A percentile compares a stretch with the other conserved stretches of the same genome.
Evolutionary conservation across 2,113 vertebrate species (phyloP).

Genomic region (Romanogobio albipinnatus): DNA sequence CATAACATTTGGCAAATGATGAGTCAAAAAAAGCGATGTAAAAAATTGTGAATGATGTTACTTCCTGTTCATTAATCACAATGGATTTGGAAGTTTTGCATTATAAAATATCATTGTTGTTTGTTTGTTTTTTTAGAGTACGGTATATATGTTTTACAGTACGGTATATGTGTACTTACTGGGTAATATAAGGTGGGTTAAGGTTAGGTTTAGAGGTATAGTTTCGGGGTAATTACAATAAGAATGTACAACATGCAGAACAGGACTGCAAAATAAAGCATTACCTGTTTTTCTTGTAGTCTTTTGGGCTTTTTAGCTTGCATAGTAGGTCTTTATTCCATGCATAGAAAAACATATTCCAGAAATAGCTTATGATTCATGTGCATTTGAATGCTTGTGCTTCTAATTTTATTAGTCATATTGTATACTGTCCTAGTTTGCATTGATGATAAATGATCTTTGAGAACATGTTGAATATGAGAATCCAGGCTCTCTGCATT

Average conservation of each 20-base stretch:
- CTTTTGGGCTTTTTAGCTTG: neutral
- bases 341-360: neutral
- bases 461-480: neutral
- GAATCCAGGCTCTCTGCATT: slow-evolving; percentile 17
- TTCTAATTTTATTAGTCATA: neutral
- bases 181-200: too few species aligned
- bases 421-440: neutral
- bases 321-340: neutral
- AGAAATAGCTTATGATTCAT: neutral
- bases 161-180: too few species aligned
- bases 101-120: too few species aligned
- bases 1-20: neutral
- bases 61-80: neutral
- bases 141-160: too few species aligned
- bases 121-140: too few species aligned
- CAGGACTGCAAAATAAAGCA: too few species aligned
- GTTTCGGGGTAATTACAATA: too few species aligned
- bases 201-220: too few species aligned
- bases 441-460: neutral
- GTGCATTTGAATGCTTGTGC: neutral
- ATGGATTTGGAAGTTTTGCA: neutral
- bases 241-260: too few species aligned
- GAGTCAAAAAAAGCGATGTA: neutral
- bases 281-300: too few species aligned
- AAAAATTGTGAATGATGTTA: neutral